A percentile compares a stretch with the other conserved stretches of the same genome.
Conservation (phyloP, 1,140 invertebrate species). For the Nomia melanderi region DNA sequence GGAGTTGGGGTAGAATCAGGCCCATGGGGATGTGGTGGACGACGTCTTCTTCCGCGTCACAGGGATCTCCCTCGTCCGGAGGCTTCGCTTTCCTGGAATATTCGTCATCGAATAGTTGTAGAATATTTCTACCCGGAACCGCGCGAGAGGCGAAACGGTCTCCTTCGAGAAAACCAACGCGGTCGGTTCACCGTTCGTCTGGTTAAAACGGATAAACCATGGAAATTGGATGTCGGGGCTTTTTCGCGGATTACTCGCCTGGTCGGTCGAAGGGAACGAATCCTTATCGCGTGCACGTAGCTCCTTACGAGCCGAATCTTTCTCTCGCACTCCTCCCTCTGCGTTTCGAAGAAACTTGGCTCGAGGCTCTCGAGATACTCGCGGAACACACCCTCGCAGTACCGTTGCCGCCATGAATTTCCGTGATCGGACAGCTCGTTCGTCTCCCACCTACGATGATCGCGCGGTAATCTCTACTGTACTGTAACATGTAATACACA, state of each 20-base stretch:
- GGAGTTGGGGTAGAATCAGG: conserved; percentile 65
- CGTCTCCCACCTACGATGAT: conserved; percentile 68
- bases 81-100: conserved; percentile 52
- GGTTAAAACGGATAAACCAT: neutral
- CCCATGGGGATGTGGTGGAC: conserved; percentile 72
- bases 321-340: conserved; percentile 62
- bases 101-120: neutral
- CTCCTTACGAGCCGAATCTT: conserved; percentile 63
- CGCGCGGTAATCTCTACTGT: neutral
- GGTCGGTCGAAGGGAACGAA: conserved; percentile 68
- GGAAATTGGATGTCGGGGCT: neutral
- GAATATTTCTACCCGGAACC: too few species aligned
- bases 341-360: conserved; percentile 63
- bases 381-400: conserved; percentile 75
- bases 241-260: conserved; percentile 61
- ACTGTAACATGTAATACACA: too few species aligned
- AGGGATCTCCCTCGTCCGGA: conserved; percentile 40
- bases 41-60: conserved; percentile 39
- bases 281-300: conserved; percentile 65
- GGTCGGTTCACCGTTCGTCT: too few species aligned
- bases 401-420: conserved; percentile 74
- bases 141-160: too few species aligned
- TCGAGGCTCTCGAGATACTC: conserved; percentile 75
- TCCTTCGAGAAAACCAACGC: too few species aligned
- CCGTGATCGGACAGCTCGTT: conserved; percentile 71